Conservation (phyloP, 2,888 invertebrate species). For the Calameuta pallipes region DNA sequence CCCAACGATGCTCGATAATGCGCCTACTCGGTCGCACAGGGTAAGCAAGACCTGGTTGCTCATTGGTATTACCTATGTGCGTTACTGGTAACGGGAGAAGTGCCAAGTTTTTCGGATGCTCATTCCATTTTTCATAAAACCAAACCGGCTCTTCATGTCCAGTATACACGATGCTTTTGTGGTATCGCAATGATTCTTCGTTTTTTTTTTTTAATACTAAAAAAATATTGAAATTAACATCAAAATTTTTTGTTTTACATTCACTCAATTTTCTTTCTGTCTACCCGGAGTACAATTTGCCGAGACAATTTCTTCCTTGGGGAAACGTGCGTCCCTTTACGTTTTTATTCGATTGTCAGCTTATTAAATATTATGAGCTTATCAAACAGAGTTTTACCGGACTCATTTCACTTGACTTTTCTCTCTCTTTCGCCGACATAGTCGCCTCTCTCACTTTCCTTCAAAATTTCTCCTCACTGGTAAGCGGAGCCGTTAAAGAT, state of each 20-base stretch:
- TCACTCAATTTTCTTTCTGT: not conserved
- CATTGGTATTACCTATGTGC: not conserved
- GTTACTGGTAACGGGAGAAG: not conserved
- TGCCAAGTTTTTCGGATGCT: not conserved
- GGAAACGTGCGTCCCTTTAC: not conserved
- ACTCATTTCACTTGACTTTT: not conserved
- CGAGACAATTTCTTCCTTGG: too few relatives aligned
- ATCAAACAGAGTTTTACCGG: not conserved
- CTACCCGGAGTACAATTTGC: not conserved
- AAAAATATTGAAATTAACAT: not conserved
- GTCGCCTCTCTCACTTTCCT: not conserved
- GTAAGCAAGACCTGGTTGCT: not conserved
- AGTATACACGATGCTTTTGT: not conserved
- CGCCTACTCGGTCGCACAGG: not conserved
- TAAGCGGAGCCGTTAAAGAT: not conserved
- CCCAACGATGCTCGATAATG: constrained; percentile 44
- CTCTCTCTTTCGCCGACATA: not conserved
- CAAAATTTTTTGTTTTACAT: not conserved
- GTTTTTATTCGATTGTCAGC: not conserved
- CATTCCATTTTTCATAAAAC: not conserved
- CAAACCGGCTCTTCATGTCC: not conserved
- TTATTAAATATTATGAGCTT: not conserved
- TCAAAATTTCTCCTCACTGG: not conserved
- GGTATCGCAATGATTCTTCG: not conserved
- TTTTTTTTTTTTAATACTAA: not conserved